Evolutionary conservation across 1,140 invertebrate species (phyloP).

Genomic region (Drosophila saltans): DNA sequence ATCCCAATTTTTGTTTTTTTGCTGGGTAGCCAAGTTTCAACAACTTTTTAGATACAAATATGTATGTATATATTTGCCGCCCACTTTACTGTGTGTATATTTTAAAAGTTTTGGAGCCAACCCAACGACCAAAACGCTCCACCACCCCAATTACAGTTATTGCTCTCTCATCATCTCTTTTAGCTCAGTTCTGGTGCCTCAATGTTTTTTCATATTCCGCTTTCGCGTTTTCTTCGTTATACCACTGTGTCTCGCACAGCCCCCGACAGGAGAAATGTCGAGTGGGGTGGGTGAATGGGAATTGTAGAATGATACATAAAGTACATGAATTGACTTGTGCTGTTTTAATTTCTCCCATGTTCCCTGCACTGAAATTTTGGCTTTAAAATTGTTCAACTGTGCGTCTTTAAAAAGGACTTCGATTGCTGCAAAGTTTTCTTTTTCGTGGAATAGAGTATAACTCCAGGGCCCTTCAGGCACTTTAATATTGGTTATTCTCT

Average conservation of each 20-base stretch:
- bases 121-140: not conserved
- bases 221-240: not conserved
- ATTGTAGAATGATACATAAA: not conserved
- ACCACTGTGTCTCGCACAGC: no score
- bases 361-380: not conserved
- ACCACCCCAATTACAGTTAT: not conserved
- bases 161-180: not conserved
- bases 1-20: slow-evolving; percentile 39
- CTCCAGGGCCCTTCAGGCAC: slow-evolving; percentile 32
- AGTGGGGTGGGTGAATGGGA: not conserved
- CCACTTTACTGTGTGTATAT: slow-evolving; percentile 63
- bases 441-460: not conserved
- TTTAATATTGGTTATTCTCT: slow-evolving; percentile 54
- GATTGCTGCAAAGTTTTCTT: slow-evolving; percentile 35
- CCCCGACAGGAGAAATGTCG: no score
- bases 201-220: not conserved
- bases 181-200: not conserved
- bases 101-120: slow-evolving; percentile 53
- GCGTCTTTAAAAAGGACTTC: slow-evolving; percentile 20
- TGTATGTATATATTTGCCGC: slow-evolving; percentile 3
- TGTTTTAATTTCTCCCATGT: not conserved
- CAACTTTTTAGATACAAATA: slow-evolving; percentile 65
- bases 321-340: not conserved
- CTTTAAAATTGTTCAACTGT: not conserved
- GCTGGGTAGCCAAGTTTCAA: slow-evolving; percentile 53